Evolutionary conservation across 1,140 invertebrate genomes (phyloP).

Genomic region (Pogonomyrmex barbatus): DNA sequence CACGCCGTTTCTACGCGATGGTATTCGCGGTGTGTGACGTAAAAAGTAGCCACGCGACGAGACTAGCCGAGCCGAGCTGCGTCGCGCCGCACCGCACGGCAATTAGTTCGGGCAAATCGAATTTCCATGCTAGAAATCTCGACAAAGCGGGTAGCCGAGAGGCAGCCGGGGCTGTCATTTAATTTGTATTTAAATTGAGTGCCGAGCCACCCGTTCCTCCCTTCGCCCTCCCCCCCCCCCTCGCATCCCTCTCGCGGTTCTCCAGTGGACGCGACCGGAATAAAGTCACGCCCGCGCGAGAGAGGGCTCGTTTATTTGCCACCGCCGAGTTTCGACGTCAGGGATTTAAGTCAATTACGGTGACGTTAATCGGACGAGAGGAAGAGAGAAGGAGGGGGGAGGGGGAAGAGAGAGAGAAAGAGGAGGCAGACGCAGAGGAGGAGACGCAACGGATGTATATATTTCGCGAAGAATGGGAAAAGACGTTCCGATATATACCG

Average conservation of each 20-base stretch:
- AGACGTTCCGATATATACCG: slow-evolving; percentile 10
- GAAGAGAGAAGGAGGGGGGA: too few relatives aligned
- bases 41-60: slow-evolving; percentile 53
- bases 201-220: slow-evolving; percentile 25
- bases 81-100: slow-evolving; percentile 22
- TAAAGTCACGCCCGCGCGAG: slow-evolving; percentile 25
- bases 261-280: slow-evolving; percentile 36
- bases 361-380: slow-evolving; percentile 58
- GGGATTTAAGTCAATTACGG: slow-evolving; percentile 55
- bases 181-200: slow-evolving; percentile 81
- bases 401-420: neutral
- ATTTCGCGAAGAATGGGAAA: neutral
- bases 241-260: slow-evolving; percentile 29
- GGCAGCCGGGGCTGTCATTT: slow-evolving; percentile 72
- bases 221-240: neutral
- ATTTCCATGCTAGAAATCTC: slow-evolving; percentile 73
- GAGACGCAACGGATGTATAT: neutral
- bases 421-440: neutral
- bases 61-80: neutral
- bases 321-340: slow-evolving; percentile 53
- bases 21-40: neutral
- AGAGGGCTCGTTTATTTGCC: slow-evolving; percentile 29
- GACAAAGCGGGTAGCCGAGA: slow-evolving; percentile 61
- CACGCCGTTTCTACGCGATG: neutral
- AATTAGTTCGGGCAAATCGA: slow-evolving; percentile 72